Base-by-base conservation (phyloP, 2,888 invertebrate species). In the Halocaridina rubra region DNA sequence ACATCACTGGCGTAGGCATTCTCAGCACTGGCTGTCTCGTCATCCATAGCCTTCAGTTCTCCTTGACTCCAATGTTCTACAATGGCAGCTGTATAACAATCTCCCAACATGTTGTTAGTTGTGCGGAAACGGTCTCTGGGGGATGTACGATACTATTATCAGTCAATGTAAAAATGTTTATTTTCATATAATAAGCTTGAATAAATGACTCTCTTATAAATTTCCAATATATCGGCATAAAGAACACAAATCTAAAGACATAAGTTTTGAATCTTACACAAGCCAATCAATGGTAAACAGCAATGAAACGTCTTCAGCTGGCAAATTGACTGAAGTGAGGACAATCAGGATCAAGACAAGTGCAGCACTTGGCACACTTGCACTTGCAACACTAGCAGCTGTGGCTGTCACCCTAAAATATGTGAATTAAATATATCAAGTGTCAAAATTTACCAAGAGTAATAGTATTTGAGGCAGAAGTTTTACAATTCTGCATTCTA, bases 251-350 rank as follows among this genome's bases (percentile, higher is more conserved):
- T n/a, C n/a, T n/a, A n/a, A n/a, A n/a, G n/a, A n/a, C n/a, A n/a
- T n/a, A n/a, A n/a, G n/a, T n/a, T n/a, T n/a, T n/a, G n/a, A n/a
- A n/a, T 94, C 95, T 94, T 91, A 97, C 96, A 96, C 95, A 89
- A 97, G 94, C 97, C 97, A 97, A 90, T 97, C 97, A 72, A 97
- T 94, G 80, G 96, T 96, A 90, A 96, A 96, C 8, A 97, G 92
- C 8, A 96, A 91, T 0, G 95, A 95, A 0, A 96, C 95, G 90
- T 96, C 96, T 90, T 95, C 94, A 0, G 94, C 93, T 0, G 96
- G 96, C 19, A 95, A 95, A 90, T 96, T 95, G 77, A 97, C 95
- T 0, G 96, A 95, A 22, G 95, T 94, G 71, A 97, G 91, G 4
- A 96, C 95, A 80, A 97, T 95, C 29, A 96, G 92, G 16, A 97